Conservation (phyloP, 2,888 invertebrate genomes). For the Epinotia bilunana region DNA sequence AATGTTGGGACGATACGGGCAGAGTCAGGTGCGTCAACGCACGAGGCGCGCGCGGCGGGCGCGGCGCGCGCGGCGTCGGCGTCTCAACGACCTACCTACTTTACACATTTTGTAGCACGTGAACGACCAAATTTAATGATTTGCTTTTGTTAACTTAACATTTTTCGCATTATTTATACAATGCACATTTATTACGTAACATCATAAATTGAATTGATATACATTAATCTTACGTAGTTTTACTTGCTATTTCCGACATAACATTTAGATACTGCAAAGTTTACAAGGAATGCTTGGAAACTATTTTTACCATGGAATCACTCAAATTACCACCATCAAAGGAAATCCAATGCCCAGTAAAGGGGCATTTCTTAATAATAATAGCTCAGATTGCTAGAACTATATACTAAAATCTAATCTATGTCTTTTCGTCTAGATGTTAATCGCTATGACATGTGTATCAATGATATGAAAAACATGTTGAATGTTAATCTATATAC, state of each 20-base stretch:
- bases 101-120: constrained; percentile 28
- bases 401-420: constrained; percentile 65
- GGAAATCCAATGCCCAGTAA: constrained; percentile 56
- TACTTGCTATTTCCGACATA: constrained; percentile 36
- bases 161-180: constrained; percentile 31
- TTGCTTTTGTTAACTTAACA: constrained; percentile 27
- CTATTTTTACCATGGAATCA: constrained; percentile 34
- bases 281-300: constrained; percentile 38
- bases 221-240: constrained; percentile 35
- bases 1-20: constrained; percentile 2
- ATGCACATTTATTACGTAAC: constrained; percentile 40
- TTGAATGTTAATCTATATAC: constrained; percentile 61
- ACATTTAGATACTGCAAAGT: constrained; percentile 32
- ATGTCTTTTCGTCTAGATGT: constrained; percentile 74
- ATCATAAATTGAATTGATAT: constrained; percentile 40
- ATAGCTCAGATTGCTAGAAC: constrained; percentile 63
- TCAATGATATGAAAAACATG: constrained; percentile 78
- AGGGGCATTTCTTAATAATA: constrained; percentile 67
- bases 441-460: constrained; percentile 80
- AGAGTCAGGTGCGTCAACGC: neutral
- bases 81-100: constrained; percentile 9
- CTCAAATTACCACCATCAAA: constrained; percentile 31
- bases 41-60: neutral
- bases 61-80: neutral
- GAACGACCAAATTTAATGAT: neutral